A percentile compares a stretch with the other conserved stretches of the same genome.
These are phyloP conservation scores for Luperina testacea DNA, from an alignment of 2,888 invertebrate genomes.

Conservation along the genomic window DNA sequence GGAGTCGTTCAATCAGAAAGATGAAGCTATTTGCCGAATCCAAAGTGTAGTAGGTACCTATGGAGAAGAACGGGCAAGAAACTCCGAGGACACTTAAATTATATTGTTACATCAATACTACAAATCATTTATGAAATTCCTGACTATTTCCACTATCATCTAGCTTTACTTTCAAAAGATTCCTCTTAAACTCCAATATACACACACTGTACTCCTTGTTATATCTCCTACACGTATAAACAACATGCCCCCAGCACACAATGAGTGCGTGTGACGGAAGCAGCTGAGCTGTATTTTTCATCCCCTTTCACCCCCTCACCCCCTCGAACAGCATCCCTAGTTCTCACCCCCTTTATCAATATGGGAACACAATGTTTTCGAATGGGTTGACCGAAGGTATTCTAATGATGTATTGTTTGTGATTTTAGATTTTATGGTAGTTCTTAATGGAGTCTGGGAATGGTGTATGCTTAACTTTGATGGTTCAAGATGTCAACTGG, in stretches of 20 bases:
- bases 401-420: slow-evolving; percentile 2
- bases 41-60: neutral
- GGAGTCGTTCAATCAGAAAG: neutral
- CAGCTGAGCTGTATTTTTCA: slow-evolving; percentile 66
- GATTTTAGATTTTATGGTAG: neutral
- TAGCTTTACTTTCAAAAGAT: neutral
- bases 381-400: slow-evolving; percentile 31
- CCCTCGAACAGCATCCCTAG: slow-evolving; percentile 15
- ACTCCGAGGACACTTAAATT: neutral
- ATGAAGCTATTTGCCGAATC: neutral
- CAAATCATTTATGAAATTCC: neutral
- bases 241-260: slow-evolving; percentile 25
- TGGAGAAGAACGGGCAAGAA: neutral
- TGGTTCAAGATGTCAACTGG: neutral
- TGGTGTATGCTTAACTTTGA: neutral
- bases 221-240: slow-evolving; percentile 14
- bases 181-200: neutral
- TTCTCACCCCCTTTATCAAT: slow-evolving; percentile 31
- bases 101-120: neutral
- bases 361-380: slow-evolving; percentile 43
- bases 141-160: neutral
- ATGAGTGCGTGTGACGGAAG: slow-evolving; percentile 58
- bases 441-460: neutral
- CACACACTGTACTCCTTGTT: neutral
- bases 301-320: slow-evolving; percentile 30